phyloP scores from a whole-genome alignment of 1,140 invertebrate genomes.

The Wasmannia auropunctata region DNA sequence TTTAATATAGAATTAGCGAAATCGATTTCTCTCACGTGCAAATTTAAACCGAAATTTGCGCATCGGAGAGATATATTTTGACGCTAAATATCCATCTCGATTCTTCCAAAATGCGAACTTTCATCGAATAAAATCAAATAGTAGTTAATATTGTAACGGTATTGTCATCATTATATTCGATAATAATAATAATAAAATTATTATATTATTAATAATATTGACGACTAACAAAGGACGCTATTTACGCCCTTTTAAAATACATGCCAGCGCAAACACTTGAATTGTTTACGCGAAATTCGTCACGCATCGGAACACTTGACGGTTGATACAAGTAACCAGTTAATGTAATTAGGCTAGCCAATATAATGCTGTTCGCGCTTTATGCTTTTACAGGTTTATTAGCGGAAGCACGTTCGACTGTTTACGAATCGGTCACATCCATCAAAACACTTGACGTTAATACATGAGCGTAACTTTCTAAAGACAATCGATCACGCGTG shows the following conservation, averaged over 20 bases:
- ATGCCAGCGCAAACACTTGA: neutral
- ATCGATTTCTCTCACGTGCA: neutral
- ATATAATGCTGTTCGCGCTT: neutral
- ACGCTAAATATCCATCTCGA: neutral
- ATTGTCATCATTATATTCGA: neutral
- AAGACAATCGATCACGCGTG: slow-evolving; percentile 3
- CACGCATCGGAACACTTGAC: neutral
- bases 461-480: slow-evolving; percentile 7
- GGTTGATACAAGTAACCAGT: neutral
- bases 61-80: neutral
- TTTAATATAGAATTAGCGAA: neutral
- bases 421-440: slow-evolving; percentile 14
- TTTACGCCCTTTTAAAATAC: neutral
- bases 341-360: slow-evolving; percentile 25
- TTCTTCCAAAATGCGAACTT: neutral
- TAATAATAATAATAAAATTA: neutral
- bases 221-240: too few relatives aligned
- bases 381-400: slow-evolving; percentile 26
- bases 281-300: neutral
- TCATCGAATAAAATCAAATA: neutral
- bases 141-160: neutral
- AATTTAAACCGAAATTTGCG: neutral
- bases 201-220: too few relatives aligned
- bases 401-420: neutral
- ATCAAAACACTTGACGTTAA: slow-evolving; percentile 27